These are phyloP conservation scores for Acropora yongei DNA, from an alignment of 64 coral and sea anemone genomes.

Conservation along the genomic window DNA sequence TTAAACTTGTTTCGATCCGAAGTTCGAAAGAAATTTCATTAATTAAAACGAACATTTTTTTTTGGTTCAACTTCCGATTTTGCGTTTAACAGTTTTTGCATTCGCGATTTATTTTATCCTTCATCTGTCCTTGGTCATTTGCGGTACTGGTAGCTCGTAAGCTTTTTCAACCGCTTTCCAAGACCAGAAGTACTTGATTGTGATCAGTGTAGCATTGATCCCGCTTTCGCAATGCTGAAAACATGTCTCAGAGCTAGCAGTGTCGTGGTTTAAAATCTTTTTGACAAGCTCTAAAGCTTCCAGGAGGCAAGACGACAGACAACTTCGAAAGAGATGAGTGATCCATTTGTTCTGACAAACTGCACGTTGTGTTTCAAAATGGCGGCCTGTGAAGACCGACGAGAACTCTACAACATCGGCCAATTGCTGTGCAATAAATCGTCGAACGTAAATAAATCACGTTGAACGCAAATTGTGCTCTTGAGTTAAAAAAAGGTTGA, in stretches of 20 bases:
- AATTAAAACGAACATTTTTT: too few species aligned
- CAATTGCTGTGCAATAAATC: too few species aligned
- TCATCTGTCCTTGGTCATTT: conserved; percentile 32
- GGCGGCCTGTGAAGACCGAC: too few species aligned
- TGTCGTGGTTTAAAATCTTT: conserved; percentile 7
- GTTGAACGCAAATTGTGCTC: too few species aligned
- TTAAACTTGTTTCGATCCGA: too few species aligned
- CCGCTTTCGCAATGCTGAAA: conserved; percentile 1
- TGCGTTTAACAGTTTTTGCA: not conserved
- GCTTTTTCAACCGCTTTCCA: conserved; percentile 24
- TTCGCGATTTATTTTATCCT: not conserved
- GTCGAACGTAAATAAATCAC: too few species aligned
- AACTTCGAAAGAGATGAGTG: conserved; percentile 41
- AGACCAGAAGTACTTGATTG: not conserved
- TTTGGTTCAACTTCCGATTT: too few species aligned
- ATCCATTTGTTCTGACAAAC: not conserved
- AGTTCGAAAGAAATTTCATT: too few species aligned
- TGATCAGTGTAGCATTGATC: not conserved
- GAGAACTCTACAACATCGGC: too few species aligned
- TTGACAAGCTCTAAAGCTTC: not conserved
- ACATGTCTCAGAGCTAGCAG: not conserved
- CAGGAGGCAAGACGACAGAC: not conserved
- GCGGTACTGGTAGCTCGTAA: conserved; percentile 39
- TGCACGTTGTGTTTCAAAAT: too few species aligned
- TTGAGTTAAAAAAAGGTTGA: too few species aligned